Evolutionary conservation across 2,797 vertebrate species (phyloP).

Genomic region (Crax fasciolata): DNA sequence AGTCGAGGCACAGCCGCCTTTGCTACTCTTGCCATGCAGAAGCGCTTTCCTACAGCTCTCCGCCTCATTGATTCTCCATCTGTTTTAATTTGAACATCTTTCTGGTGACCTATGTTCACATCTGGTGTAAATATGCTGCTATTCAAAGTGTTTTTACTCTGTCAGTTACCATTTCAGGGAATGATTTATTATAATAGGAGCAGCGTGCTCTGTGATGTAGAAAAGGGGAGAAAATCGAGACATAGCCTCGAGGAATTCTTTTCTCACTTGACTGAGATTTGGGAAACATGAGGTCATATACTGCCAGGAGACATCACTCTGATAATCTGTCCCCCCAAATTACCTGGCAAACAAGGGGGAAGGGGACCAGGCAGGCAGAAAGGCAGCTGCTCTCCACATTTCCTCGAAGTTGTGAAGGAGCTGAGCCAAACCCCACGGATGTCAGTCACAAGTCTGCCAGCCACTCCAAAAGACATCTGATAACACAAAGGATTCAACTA

Average conservation of each 20-base stretch:
- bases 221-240: background rate
- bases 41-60: slow-evolving; percentile 24
- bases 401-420: background rate
- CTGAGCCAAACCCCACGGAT: rapidly evolving
- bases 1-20: background rate
- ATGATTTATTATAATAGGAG: slow-evolving; percentile 22
- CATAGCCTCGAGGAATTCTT: background rate
- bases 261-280: background rate
- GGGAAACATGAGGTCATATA: background rate
- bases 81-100: slow-evolving; percentile 58
- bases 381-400: background rate
- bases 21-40: slow-evolving; percentile 26
- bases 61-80: slow-evolving; percentile 71
- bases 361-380: background rate
- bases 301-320: background rate
- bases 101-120: slow-evolving; percentile 58
- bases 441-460: slow-evolving; percentile 9
- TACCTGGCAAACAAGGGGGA: background rate
- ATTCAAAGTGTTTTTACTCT: slow-evolving; percentile 41
- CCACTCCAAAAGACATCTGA: background rate
- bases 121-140: slow-evolving; percentile 64
- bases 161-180: slow-evolving; percentile 20
- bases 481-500: background rate
- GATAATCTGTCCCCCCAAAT: background rate
- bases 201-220: background rate